Evolutionary conservation across 2,113 vertebrate genomes (phyloP).

Genomic region (Hirundichthys speculiger): DNA sequence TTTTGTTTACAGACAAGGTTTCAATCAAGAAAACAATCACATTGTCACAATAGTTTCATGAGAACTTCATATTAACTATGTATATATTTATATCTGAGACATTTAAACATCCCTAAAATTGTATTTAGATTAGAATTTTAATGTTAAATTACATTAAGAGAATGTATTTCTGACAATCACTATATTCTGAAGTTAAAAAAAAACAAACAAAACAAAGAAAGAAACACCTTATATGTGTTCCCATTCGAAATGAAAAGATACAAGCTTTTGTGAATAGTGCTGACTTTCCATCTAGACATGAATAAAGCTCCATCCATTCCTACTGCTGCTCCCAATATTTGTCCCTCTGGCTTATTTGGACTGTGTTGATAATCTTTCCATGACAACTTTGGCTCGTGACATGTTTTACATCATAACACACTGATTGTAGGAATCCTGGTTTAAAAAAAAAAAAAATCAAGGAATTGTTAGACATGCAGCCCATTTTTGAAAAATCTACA

Average conservation of each 20-base stretch:
- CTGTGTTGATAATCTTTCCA: conserved; percentile 1
- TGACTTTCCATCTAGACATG: neutral
- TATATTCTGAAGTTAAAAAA: neutral
- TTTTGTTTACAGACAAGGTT: too few species aligned
- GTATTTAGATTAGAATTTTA: neutral
- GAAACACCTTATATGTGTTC: too few species aligned
- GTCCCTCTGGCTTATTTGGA: too few species aligned
- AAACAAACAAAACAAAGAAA: too few species aligned
- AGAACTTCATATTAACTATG: too few species aligned
- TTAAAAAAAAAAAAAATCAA: neutral
- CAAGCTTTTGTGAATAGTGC: neutral
- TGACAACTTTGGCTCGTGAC: neutral
- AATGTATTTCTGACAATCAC: neutral
- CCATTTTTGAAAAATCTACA: neutral
- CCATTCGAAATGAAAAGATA: neutral
- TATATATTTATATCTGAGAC: too few species aligned
- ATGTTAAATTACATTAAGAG: neutral
- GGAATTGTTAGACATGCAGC: neutral
- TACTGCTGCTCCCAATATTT: neutral
- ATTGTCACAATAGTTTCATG: too few species aligned
- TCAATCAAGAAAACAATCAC: too few species aligned
- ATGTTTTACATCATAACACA: neutral
- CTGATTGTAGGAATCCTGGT: conserved; percentile 3
- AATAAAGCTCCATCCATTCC: conserved; percentile 19
- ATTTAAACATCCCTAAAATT: neutral